A percentile compares a stretch with the other conserved stretches of the same genome.
phyloP scores from a whole-genome alignment of 2,888 invertebrate species.

The Chromoteleia sp. region DNA sequence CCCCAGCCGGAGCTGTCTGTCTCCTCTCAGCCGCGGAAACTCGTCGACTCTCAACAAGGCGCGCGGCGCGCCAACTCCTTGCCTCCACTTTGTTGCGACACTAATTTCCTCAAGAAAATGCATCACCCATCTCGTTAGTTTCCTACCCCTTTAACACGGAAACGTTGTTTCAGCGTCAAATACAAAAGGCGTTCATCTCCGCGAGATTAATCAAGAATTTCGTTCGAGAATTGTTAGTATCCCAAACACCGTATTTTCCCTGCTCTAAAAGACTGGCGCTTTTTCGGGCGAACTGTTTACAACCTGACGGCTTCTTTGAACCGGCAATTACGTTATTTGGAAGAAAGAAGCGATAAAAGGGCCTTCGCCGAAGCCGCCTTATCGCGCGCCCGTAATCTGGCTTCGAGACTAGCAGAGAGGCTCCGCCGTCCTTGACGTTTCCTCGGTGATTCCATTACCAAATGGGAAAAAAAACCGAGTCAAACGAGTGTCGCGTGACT shows the following conservation, averaged over 20 bases:
- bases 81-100: conserved; percentile 60
- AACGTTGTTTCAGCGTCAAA: conserved; percentile 36
- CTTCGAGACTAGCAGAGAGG: not conserved
- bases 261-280: conserved; percentile 3
- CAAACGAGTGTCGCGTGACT: conserved; percentile 73
- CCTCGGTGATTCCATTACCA: conserved; percentile 74
- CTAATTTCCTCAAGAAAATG: conserved; percentile 64
- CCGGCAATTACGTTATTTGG: conserved; percentile 43
- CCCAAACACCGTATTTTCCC: conserved; percentile 20
- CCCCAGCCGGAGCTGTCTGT: conserved; percentile 57
- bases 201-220: conserved; percentile 48
- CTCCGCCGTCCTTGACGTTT: conserved; percentile 32
- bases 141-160: conserved; percentile 35
- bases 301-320: conserved; percentile 38
- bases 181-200: conserved; percentile 45
- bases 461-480: conserved; percentile 68
- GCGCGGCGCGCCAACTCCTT: conserved; percentile 43
- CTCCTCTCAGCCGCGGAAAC: conserved; percentile 66
- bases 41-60: conserved; percentile 61
- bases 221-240: conserved; percentile 9
- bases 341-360: conserved; percentile 42
- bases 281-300: conserved; percentile 22
- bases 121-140: conserved; percentile 64
- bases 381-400: conserved; percentile 54
- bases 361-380: conserved; percentile 16